Base-by-base conservation (phyloP, 2,888 invertebrate genomes). In the Drosophila picticornis region DNA sequence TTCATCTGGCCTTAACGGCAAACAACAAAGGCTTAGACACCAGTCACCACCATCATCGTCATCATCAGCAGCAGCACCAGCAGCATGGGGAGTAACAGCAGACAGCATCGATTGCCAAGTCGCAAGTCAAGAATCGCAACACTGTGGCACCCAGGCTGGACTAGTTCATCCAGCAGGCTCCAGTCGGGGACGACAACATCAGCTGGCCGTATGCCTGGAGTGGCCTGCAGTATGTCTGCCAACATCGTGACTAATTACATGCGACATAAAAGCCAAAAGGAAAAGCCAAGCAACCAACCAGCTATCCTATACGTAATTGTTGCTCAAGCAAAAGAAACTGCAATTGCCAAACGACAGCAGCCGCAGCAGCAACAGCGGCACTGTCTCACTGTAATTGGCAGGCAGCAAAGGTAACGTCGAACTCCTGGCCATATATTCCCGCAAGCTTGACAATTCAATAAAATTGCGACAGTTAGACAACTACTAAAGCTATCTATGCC, bases 181-280 rank as follows among this genome's bases (percentile, higher is more conserved):
- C 40, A 55, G 57, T 43, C 25, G 38, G 63, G 68, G 80, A 64
- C 69, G 55, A 46, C 65, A 62, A 64, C 74, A 61, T 74, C 74
- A 77, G 63, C 63, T 70, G 64, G 63, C 63, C 62, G 71, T 71
- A 59, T 59, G 58, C 51, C 36, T 64, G 34, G 62, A 65, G 73
- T 82, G 88, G 88, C 82, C 88, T 83, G 83, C 83, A 81, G 85
- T 84, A 60, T 83, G 85, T 82, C 83, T 86, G 84, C 75, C 86
- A 88, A 84, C 88, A 79, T 88, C 88, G 88, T 88, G 88, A 88
- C 88, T 88, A 88, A 88, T 88, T 88, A 88, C 88, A 88, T 81
- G 84, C 88, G 84, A 88, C 89, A 85, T 81, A 83, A 87, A 81
- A 80, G 68, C 80, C 73, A 80, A 75, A 78, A 64, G 79, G 61